Percentiles rank a stretch among this genome's conserved stretches.
Conservation (phyloP, 1,140 invertebrate genomes). For the Druon quercuslanigerum region DNA sequence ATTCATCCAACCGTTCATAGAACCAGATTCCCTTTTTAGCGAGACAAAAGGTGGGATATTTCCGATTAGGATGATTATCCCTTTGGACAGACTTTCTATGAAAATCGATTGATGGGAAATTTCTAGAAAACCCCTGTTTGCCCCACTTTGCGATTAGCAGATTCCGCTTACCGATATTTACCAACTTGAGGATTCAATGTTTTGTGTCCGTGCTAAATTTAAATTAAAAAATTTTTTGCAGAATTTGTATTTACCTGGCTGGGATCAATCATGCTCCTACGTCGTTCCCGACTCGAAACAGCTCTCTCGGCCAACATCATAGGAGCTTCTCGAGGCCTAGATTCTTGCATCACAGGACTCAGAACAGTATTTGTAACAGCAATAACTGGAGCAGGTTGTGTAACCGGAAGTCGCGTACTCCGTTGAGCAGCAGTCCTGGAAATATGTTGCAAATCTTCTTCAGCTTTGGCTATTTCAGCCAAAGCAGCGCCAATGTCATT, state of each 20-base stretch:
- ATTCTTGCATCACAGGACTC: slow-evolving; percentile 74
- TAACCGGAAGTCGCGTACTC: slow-evolving; percentile 62
- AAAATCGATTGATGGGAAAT: too few relatives aligned
- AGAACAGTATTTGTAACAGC: slow-evolving; percentile 73
- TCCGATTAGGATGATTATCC: too few relatives aligned
- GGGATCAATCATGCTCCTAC: slow-evolving; percentile 75
- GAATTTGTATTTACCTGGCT: slow-evolving; percentile 64
- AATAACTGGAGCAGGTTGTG: slow-evolving; percentile 68
- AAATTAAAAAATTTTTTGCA: too few relatives aligned
- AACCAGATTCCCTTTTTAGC: too few relatives aligned
- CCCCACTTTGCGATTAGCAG: too few relatives aligned
- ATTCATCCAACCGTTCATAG: too few relatives aligned
- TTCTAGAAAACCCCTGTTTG: too few relatives aligned
- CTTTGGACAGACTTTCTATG: too few relatives aligned
- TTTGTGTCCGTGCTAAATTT: too few relatives aligned
- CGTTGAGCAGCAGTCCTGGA: slow-evolving; percentile 51
- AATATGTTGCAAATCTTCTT: slow-evolving; percentile 72
- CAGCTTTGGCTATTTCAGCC: slow-evolving; percentile 69
- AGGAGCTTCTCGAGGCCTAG: slow-evolving; percentile 64
- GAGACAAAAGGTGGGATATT: too few relatives aligned
- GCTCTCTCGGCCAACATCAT: slow-evolving; percentile 66
- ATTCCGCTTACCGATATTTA: too few relatives aligned
- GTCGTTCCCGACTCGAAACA: slow-evolving; percentile 68
- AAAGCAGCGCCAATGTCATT: slow-evolving; percentile 66
- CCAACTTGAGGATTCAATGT: too few relatives aligned